Percentiles rank a stretch among this genome's conserved stretches.
Evolutionary conservation across 2,888 invertebrate genomes (phyloP).

Genomic region (Hipparchia sbordonii): DNA sequence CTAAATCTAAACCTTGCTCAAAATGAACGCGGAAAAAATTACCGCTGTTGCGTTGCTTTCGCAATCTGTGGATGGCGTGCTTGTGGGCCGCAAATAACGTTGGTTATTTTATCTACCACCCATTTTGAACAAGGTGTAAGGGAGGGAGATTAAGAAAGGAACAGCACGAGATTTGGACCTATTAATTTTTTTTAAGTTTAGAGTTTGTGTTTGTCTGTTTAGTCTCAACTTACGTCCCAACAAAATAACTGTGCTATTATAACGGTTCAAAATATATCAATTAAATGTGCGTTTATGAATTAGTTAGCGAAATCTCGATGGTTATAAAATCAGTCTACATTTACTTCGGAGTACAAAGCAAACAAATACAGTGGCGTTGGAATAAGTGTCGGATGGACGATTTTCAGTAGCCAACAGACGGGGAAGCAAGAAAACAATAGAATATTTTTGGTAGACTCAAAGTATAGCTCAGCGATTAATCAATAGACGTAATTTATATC

Average conservation of each 20-base stretch:
- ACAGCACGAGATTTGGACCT: too few species aligned
- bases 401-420: conserved; percentile 72
- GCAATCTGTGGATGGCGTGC: too few species aligned
- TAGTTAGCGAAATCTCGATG: conserved; percentile 37
- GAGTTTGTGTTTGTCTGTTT: too few species aligned
- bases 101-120: too few species aligned
- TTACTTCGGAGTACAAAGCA: conserved; percentile 62
- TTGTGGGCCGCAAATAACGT: too few species aligned
- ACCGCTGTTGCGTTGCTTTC: too few species aligned
- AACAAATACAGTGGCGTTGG: conserved; percentile 62
- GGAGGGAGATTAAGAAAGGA: too few species aligned
- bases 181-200: too few species aligned
- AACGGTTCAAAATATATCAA: conserved; percentile 17
- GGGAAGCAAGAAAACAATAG: conserved; percentile 68
- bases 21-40: too few species aligned
- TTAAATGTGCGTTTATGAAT: conserved; percentile 22
- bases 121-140: too few species aligned
- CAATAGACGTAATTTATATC: conserved; percentile 48
- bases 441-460: conserved; percentile 51
- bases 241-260: conserved; percentile 4
- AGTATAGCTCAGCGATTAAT: conserved; percentile 59
- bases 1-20: too few species aligned
- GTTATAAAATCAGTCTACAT: conserved; percentile 48
- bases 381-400: conserved; percentile 74
- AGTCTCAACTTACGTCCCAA: conserved; percentile 1